Base-by-base conservation (phyloP, 2,797 vertebrate species). In the Buceros bicornis region DNA sequence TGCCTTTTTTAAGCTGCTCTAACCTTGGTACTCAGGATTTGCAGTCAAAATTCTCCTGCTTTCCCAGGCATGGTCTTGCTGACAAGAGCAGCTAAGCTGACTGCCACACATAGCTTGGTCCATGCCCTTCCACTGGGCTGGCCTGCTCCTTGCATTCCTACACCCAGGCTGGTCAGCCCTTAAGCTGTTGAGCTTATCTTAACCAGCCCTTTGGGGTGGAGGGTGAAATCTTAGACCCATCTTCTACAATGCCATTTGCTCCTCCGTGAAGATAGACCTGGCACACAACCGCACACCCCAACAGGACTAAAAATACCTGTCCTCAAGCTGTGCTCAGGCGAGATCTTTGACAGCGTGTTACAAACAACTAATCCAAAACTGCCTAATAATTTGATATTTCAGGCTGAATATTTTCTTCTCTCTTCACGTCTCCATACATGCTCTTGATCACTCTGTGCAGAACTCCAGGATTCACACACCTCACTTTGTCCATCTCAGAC, bases 1-100 rank as follows among this genome's bases (percentile, higher is more conserved):
- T 69, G 26, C 65, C 72, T 88, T 71, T 72, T 80, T 65, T 72
- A 82, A 81, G 51, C 31, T 60, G 37, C 54, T 87, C 50, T 85
- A 79, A 43, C 22, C 6, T 33, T 0, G 0, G 17, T 89, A 73
- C 9, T 14, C 47, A 70, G 73, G 60, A 79, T 79, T 76, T 56
- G 25, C 69, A 78, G 72, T 83, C 53, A 74, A 89, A 93, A 70
- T 53, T 85, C 71, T 78, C 35, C 67, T 58, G 58, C 28, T 73
- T 40, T 15, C 61, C 35, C 50, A 77, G 62, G 40, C 70, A 60
- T 0, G 0, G 45, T 64, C 64, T 73, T 5, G 1, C 40, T 88
- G 65, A 67, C 22, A 40, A 60, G 40, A 67, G 21, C 58, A 78
- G 43, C 62, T 61, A 45, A 90, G 28, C 51, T 93, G 64, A 35